Evolutionary conservation across 2,888 invertebrate species (phyloP).

Genomic region (Sicus ferrugineus): DNA sequence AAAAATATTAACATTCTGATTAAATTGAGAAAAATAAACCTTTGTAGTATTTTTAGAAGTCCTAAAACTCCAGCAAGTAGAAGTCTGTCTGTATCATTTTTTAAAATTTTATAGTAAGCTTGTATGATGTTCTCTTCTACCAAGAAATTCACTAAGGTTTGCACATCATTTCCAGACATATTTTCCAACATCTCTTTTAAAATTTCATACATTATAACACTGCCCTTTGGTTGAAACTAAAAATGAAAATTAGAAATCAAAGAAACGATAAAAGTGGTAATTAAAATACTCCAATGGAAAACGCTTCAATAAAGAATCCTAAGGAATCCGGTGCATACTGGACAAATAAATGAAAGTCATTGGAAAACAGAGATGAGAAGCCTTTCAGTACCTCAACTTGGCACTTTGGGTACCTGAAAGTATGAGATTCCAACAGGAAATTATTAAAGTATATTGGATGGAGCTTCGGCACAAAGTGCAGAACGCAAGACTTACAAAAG

Average conservation of each 20-base stretch:
- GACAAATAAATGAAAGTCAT: constrained; percentile 39
- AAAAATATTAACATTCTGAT: background rate
- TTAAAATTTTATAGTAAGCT: constrained; percentile 20
- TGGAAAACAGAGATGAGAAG: constrained; percentile 30
- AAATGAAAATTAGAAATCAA: background rate
- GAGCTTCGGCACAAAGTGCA: background rate
- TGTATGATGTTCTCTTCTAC: constrained; percentile 34
- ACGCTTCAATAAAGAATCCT: constrained; percentile 37
- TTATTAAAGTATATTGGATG: background rate
- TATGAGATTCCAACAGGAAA: too few relatives aligned
- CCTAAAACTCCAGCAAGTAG: constrained; percentile 32
- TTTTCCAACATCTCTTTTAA: constrained; percentile 23
- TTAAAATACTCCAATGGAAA: constrained; percentile 34
- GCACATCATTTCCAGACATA: constrained; percentile 1
- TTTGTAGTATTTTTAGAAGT: constrained; percentile 39
- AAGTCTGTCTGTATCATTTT: constrained; percentile 12
- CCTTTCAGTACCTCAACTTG: constrained; percentile 32
- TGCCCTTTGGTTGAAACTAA: constrained; percentile 8
- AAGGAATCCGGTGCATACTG: constrained; percentile 3
- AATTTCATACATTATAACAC: constrained; percentile 8
- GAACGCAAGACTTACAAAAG: constrained; percentile 35
- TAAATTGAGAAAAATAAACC: constrained; percentile 27
- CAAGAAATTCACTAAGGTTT: constrained; percentile 23
- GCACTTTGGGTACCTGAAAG: constrained; percentile 37
- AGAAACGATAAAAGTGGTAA: background rate